phyloP scores from a whole-genome alignment of 2,888 invertebrate genomes.

The Buathra laborator region DNA sequence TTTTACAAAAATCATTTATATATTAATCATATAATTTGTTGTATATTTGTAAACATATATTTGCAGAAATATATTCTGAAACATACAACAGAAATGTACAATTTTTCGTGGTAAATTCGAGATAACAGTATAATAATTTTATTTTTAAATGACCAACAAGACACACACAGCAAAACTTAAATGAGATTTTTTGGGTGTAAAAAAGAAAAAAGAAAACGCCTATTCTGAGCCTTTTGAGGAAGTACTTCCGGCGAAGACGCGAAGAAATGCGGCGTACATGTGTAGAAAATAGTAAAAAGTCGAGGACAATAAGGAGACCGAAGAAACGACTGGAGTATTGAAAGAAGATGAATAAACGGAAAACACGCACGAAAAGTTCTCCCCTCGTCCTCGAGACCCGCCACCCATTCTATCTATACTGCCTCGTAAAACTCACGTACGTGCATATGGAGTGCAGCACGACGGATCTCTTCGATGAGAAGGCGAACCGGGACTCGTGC shows the following conservation, averaged over 20 bases:
- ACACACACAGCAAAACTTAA: too few relatives aligned
- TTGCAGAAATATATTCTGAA: too few relatives aligned
- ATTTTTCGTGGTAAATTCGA: too few relatives aligned
- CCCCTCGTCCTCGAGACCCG: slow-evolving; percentile 1
- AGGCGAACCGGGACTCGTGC: slow-evolving; percentile 76
- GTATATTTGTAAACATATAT: too few relatives aligned
- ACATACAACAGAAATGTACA: too few relatives aligned
- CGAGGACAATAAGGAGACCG: slow-evolving; percentile 11
- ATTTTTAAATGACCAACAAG: too few relatives aligned
- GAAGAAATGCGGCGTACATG: not conserved
- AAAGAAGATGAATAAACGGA: slow-evolving; percentile 28
- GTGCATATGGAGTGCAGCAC: slow-evolving; percentile 71
- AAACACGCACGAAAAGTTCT: slow-evolving; percentile 26
- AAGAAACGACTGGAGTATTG: slow-evolving; percentile 3
- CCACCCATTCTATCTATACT: slow-evolving; percentile 49
- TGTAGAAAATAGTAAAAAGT: slow-evolving; percentile 7
- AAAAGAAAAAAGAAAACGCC: not conserved
- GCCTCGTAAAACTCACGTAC: slow-evolving; percentile 69
- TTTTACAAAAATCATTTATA: too few relatives aligned
- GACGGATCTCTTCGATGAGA: slow-evolving; percentile 77
- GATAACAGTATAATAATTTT: too few relatives aligned
- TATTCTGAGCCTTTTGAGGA: not conserved
- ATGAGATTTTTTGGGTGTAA: too few relatives aligned
- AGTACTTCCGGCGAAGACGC: not conserved
- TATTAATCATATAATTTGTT: too few relatives aligned